Conservation (phyloP, 1,140 invertebrate genomes). For the Odontomachus brunneus region DNA sequence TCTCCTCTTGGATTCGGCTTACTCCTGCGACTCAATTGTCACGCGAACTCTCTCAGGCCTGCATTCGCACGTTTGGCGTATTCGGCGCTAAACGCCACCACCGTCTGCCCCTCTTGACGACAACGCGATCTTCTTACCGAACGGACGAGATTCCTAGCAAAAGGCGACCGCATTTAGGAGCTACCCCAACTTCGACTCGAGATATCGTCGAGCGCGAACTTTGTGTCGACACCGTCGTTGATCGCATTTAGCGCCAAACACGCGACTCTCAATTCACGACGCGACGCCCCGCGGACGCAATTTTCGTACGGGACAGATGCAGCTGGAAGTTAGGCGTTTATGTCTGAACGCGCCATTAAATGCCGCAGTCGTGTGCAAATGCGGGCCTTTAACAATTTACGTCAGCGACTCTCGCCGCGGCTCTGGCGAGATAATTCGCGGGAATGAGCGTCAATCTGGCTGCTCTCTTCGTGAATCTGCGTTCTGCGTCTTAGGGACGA, state of each 20-base stretch:
- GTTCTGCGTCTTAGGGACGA: slow-evolving; percentile 48
- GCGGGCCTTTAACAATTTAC: slow-evolving; percentile 57
- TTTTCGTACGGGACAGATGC: not conserved
- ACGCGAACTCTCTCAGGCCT: slow-evolving; percentile 44
- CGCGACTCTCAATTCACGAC: not conserved
- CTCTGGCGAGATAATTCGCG: slow-evolving; percentile 59
- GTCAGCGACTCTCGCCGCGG: slow-evolving; percentile 53
- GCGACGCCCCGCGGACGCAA: not conserved
- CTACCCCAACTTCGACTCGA: not conserved
- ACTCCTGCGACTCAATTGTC: slow-evolving; percentile 65
- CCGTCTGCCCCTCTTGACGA: not conserved
- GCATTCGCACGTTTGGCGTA: slow-evolving; percentile 41
- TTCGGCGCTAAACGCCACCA: slow-evolving; percentile 17
- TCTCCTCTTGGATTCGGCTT: slow-evolving; percentile 73
- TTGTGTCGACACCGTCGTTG: not conserved
- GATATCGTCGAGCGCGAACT: not conserved
- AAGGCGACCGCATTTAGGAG: not conserved
- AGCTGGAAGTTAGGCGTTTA: not conserved
- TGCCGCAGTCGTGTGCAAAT: not conserved
- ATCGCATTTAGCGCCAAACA: not conserved
- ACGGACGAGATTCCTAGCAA: not conserved
- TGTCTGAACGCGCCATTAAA: slow-evolving; percentile 20
- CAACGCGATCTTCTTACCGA: not conserved
- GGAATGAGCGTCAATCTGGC: slow-evolving; percentile 67
- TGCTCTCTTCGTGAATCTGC: slow-evolving; percentile 64